Percentiles rank a stretch among this genome's conserved stretches.
Evolutionary conservation across 2,888 invertebrate species (phyloP).

Genomic region (Mantis religiosa): DNA sequence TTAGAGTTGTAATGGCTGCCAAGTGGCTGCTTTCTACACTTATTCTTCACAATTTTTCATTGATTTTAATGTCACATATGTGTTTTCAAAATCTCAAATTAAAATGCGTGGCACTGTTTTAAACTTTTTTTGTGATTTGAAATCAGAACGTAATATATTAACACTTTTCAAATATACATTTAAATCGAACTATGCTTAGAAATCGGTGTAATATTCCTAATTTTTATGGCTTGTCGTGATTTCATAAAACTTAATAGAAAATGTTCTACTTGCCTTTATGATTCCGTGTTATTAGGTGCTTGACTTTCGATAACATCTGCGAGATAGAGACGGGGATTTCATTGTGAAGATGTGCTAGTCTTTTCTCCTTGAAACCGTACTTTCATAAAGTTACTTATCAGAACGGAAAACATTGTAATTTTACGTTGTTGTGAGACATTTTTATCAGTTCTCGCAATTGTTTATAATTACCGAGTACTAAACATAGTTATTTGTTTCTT

Average conservation of each 20-base stretch:
- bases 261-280: not conserved
- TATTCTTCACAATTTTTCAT: too few relatives aligned
- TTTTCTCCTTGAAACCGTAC: not conserved
- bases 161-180: not conserved
- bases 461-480: slow-evolving; percentile 1
- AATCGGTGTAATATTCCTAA: not conserved
- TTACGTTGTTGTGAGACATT: not conserved
- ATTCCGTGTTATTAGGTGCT: not conserved
- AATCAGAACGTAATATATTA: too few relatives aligned
- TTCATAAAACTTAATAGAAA: too few relatives aligned
- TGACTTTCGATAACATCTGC: not conserved
- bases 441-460: slow-evolving; percentile 9
- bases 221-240: not conserved
- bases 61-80: too few relatives aligned
- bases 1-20: too few relatives aligned
- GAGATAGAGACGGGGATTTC: not conserved
- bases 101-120: too few relatives aligned
- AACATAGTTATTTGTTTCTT: slow-evolving; percentile 11
- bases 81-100: too few relatives aligned
- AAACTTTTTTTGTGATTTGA: too few relatives aligned
- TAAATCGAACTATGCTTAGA: not conserved
- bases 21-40: too few relatives aligned
- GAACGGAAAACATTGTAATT: not conserved
- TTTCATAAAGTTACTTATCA: not conserved
- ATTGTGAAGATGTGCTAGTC: not conserved